phyloP scores from a whole-genome alignment of 2,797 vertebrate species.

The Tapera naevia region DNA sequence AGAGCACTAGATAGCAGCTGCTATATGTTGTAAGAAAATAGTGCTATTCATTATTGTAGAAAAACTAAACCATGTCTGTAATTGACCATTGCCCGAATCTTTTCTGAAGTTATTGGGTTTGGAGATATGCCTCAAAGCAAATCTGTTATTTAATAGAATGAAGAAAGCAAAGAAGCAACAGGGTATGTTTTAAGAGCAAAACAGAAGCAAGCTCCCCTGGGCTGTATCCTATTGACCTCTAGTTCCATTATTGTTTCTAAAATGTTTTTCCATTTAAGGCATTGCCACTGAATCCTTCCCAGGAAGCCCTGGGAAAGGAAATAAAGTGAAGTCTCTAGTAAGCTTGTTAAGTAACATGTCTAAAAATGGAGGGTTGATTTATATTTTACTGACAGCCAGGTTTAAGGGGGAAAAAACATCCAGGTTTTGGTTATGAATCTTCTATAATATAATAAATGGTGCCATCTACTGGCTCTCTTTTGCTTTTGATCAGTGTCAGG shows the following conservation, averaged over 20 bases:
- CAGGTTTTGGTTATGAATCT: not conserved
- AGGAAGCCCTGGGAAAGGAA: slow-evolving; percentile 20
- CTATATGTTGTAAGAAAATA: slow-evolving; percentile 25
- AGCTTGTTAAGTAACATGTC: slow-evolving; percentile 48
- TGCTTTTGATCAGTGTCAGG: not conserved
- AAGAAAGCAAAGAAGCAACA: not conserved
- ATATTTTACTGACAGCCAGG: slow-evolving; percentile 36
- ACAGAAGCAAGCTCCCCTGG: slow-evolving; percentile 45
- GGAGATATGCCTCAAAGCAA: not conserved
- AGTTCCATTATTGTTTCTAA: slow-evolving; percentile 53
- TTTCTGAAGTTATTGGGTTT: not conserved
- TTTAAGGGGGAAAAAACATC: not conserved
- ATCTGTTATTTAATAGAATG: slow-evolving; percentile 18
- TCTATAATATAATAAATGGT: slow-evolving; percentile 71
- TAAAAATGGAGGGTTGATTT: slow-evolving; percentile 53
- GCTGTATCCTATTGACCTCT: slow-evolving; percentile 54
- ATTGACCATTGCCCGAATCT: slow-evolving; percentile 13
- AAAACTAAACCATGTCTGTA: not conserved
- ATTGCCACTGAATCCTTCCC: slow-evolving; percentile 44
- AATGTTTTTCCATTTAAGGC: slow-evolving; percentile 65
- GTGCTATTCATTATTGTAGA: slow-evolving; percentile 22
- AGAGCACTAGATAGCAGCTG: slow-evolving; percentile 44
- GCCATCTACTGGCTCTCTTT: slow-evolving; percentile 74
- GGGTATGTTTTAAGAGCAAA: slow-evolving; percentile 39
- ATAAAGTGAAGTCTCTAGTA: slow-evolving; percentile 42